A percentile compares a stretch with the other conserved stretches of the same genome.
Conservation (phyloP, 2,113 vertebrate species). For the Chitala chitala region DNA sequence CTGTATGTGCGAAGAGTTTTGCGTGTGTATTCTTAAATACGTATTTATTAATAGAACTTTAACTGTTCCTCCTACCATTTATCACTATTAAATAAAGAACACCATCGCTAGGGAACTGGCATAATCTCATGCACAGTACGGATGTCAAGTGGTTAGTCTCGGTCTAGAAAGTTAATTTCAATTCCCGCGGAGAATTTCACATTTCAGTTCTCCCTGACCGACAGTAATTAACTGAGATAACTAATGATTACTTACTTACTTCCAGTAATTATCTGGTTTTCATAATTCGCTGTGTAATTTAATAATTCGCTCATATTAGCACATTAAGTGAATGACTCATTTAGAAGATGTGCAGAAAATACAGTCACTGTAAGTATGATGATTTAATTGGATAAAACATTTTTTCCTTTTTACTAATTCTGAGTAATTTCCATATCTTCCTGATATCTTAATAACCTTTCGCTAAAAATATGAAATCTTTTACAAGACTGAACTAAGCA, state of each 20-base stretch:
- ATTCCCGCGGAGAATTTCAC: conserved; percentile 87
- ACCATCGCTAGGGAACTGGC: conserved; percentile 69
- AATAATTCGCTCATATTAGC: conserved; percentile 97
- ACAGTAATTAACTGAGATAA: conserved; percentile 98
- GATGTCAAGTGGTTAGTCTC: conserved; percentile 74
- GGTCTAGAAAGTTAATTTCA: conserved; percentile 86
- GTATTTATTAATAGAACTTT: neutral
- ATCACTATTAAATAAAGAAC: conserved; percentile 69
- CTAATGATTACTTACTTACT: conserved; percentile 99
- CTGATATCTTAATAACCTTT: conserved; percentile 2
- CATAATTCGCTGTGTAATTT: conserved; percentile 99
- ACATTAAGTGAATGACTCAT: conserved; percentile 84
- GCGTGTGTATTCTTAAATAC: neutral
- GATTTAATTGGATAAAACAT: conserved; percentile 66
- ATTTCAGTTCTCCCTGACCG: conserved; percentile 84
- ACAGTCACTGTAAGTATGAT: conserved; percentile 56
- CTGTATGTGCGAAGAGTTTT: neutral
- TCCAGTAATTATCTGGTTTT: conserved; percentile 98
- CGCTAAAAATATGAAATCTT: neutral
- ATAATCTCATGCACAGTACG: conserved; percentile 61
- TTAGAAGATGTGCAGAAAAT: conserved; percentile 66
- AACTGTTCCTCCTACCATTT: conserved; percentile 62
- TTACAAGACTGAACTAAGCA: neutral
- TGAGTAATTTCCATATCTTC: conserved; percentile 4
- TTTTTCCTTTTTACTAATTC: conserved; percentile 31